phyloP scores from a whole-genome alignment of 2,888 invertebrate species.

The Meiosimyza platycephala region DNA sequence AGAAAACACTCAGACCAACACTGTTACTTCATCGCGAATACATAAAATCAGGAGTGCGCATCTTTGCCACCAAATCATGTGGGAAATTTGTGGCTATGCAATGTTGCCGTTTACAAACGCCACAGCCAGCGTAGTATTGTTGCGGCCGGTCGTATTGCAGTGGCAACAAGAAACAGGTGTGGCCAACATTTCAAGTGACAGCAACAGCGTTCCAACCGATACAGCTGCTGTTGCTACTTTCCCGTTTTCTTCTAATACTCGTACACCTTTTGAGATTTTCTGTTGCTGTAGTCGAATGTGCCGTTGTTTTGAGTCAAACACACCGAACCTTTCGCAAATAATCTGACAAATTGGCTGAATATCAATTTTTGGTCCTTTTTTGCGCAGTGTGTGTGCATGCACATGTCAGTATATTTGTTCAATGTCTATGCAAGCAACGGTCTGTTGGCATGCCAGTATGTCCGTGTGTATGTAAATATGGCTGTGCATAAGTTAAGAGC shows the following conservation, averaged over 20 bases:
- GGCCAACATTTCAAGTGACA: not conserved
- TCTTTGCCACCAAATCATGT: not conserved
- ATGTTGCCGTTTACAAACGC: slow-evolving; percentile 7
- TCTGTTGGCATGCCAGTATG: not conserved
- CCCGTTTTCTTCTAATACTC: not conserved
- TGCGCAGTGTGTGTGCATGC: slow-evolving; percentile 8
- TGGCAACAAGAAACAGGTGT: not conserved
- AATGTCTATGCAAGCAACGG: too few relatives aligned
- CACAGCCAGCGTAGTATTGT: slow-evolving; percentile 14
- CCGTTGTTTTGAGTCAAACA: too few relatives aligned
- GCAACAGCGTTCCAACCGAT: not conserved
- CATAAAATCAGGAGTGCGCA: too few relatives aligned
- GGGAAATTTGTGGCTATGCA: slow-evolving; percentile 17
- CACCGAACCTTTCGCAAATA: slow-evolving; percentile 28
- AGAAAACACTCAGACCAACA: too few relatives aligned
- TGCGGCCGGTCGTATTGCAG: slow-evolving; percentile 14
- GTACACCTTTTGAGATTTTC: too few relatives aligned
- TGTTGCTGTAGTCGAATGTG: too few relatives aligned
- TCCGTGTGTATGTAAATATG: not conserved
- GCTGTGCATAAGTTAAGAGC: slow-evolving; percentile 12
- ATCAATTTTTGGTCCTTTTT: slow-evolving; percentile 31
- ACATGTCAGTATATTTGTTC: not conserved
- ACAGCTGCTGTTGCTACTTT: not conserved
- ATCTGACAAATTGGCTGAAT: slow-evolving; percentile 33
- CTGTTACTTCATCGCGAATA: too few relatives aligned